Evolutionary conservation across 2,888 invertebrate genomes (phyloP).

Genomic region (Eurytoma adleriae): DNA sequence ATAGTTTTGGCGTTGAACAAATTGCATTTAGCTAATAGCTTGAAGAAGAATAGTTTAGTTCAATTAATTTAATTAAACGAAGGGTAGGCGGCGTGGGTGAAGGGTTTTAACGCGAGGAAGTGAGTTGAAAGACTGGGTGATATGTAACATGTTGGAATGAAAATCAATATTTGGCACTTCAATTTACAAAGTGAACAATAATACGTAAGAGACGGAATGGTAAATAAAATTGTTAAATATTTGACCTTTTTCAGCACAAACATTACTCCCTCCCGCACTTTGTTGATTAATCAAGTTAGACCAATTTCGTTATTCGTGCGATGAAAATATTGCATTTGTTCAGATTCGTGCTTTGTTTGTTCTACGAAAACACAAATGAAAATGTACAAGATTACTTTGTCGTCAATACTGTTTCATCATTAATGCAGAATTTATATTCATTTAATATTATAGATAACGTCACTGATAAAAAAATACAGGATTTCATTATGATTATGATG

Average conservation of each 20-base stretch:
- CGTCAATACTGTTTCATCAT: background rate
- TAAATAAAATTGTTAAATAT: background rate
- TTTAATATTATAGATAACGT: too few relatives aligned
- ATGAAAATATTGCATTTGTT: too few relatives aligned
- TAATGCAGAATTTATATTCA: too few relatives aligned
- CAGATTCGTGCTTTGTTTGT: background rate
- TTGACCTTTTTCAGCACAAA: background rate
- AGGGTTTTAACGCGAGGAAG: constrained; percentile 12
- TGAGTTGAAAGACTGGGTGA: constrained; percentile 9
- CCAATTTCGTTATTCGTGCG: too few relatives aligned
- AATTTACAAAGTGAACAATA: constrained; percentile 5
- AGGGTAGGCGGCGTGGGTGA: constrained; percentile 37
- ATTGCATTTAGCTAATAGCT: constrained; percentile 25
- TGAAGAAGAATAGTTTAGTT: constrained; percentile 46
- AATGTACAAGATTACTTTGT: too few relatives aligned
- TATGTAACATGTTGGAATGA: constrained; percentile 6
- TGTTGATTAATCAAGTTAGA: too few relatives aligned
- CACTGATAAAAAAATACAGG: too few relatives aligned
- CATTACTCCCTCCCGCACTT: too few relatives aligned
- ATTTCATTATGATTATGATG: too few relatives aligned
- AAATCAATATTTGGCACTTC: constrained; percentile 14
- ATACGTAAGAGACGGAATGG: too few relatives aligned
- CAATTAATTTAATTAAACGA: constrained; percentile 71
- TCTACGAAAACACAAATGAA: background rate
- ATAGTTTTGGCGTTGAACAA: background rate